Base-by-base conservation (phyloP, 2,888 invertebrate genomes). In the Bhutanitis thaidina region DNA sequence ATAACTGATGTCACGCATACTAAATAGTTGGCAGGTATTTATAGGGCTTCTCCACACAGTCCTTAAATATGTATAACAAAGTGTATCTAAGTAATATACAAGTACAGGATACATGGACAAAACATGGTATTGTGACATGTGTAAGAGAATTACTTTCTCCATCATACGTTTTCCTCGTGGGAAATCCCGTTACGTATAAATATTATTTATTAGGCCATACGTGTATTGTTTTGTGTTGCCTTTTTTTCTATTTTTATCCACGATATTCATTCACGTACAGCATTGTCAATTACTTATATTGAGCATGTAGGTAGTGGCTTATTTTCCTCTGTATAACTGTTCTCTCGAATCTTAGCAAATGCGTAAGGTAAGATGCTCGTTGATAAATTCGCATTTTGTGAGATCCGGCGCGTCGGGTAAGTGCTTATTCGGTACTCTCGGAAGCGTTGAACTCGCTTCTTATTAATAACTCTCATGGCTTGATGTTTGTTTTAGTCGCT, bases 381-480 rank as follows among this genome's bases (percentile, higher is more conserved):
- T 64, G 61, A 67, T 70, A 67, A 66, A 69, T 71, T 62, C 56
- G 54, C 61, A 61, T 64, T 65, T 65, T 62, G 69, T 67, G 67
- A 66, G 65, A 69, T 66, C 66, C 67, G 64, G 62, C 61, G 69
- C 57, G 67, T 67, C 8, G 27, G 27, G 27, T 12, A 72, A 69
- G 74, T 12, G 13, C 75, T 74, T 66, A 62, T 75, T 66, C 69
- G 62, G 69, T 68, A 68, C 72, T 67, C 67, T 68, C 58, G 73
- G 77, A 82, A 81, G 78, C 89, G 83, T 84, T 88, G 89, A 88
- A 88, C 89, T 81, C 88, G 76, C 41, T 46, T 80, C 74, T 81
- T 88, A 88, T 86, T 89, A 88, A 88, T 88, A 89, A 86, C 85
- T 76, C 77, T 69, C 73, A 75, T 78, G 75, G 74, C 76, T 67